Evolutionary conservation across 2,888 invertebrate genomes (phyloP), one percentile per base, ranked within the genome.

Genomic region (Andrena marginata): DNA sequence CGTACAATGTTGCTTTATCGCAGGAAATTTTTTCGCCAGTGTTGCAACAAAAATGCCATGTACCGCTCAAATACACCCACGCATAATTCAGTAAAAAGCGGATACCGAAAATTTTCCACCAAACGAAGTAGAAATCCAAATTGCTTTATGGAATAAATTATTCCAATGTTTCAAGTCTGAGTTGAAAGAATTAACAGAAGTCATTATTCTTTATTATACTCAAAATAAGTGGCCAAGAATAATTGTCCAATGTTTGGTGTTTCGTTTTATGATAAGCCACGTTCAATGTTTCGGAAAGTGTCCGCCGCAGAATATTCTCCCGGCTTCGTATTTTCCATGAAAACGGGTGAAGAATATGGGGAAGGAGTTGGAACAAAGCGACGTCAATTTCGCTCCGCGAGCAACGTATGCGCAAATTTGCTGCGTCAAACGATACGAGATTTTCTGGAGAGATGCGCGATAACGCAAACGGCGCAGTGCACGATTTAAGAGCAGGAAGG

Each of bases 1-100:
- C 82, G 84, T 77, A 80, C 85, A 87, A 84, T 83, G 80, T 82
- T 80, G 73, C 76, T 85, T 84, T 71, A 60, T 84, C 80, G 67
- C 26, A 60, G 71, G 49, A 73, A 54, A 65, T 54, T 63, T 54
- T 54, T 76, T 71, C 74, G 49, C 29, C 63, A 72, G 67, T 71
- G 65, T 69, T 83, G 75, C 70, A 80, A 76, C 54, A 31, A 65
- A 54, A 56, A 60, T 26, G 65, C 60, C 67, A 42, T 29, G 16
- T 26, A 10, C 23, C 35, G 42, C n/a, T 56, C 13, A 26, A 33
- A 33, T n/a, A 10, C 48, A 16, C 48, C 8, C 42, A 16, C 42
- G 42, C 42, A 42, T 16, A 16, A 42, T 16, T 42, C 16, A 5
- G 13, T 42, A 42, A 42, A 4, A 42, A 42, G 42, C 4, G 3